Evolutionary conservation across 2,888 invertebrate genomes (phyloP), one percentile per base, ranked within the genome.

Genomic region (Drosophila lutescens): DNA sequence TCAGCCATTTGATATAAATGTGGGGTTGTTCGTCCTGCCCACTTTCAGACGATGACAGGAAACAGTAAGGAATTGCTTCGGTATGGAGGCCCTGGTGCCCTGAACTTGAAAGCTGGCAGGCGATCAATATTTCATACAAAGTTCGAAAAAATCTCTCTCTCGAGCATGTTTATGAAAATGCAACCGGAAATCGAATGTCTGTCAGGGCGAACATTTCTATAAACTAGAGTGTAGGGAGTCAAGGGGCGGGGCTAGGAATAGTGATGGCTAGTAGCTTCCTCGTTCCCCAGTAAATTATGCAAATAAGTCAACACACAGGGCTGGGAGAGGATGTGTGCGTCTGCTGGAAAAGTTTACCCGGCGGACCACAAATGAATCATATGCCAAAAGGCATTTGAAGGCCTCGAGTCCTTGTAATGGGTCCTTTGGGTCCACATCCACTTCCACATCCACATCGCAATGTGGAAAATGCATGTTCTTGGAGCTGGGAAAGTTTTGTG

Each of bases 161-260:
- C 72, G 79, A 77, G 81, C 78, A 80, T 83, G 83, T 83, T 85
- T 83, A 85, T 85, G 82, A 82, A 83, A 80, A 83, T 83, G 80
- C 81, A 75, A 54, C 79, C 85, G 83, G 85, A 83, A 83, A 85
- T 85, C 85, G 85, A 83, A 82, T 79, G 82, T 82, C 85, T 85
- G 85, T 82, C 80, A 82, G 82, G 75, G 74, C 56, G 54, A 83
- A 79, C 26, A 80, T 80, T 76, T 79, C 76, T 74, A 79, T 79
- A 77, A 78, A 51, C 61, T 30, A 12, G 51, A 30, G 17, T 50
- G 26, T 26, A 26, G 26, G 26, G 26, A 26, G n/a, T n/a, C n/a
- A n/a, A n/a, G n/a, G 26, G 26, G 8, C 38, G 57, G 50, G 50
- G n/a, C 53, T 26, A 41, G 59, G 50, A 53, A 23, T 17, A n/a